Conservation (phyloP, 2,113 vertebrate genomes). For the cattle (Bos taurus) region ARS-UCD2.0 NC_037342.1:63463001-63463500, state of each 20-base stretch:
- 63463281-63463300: not conserved
- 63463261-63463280: not conserved
- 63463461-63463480: not conserved
- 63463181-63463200: not conserved
- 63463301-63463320: not conserved
- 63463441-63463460: not conserved
- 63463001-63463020: not conserved
- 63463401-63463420: not conserved
- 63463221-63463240: not conserved
- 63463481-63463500: not conserved
- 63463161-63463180: not conserved
- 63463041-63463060: not conserved
- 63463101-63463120: not conserved
- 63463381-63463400: not conserved
- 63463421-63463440: not conserved
- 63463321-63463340: not conserved
- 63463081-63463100: not conserved
- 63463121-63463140: not conserved
- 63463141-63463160: not conserved
- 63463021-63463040: not conserved
- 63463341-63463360: not conserved
- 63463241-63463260: not conserved
- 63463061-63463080: not conserved
- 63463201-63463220: not conserved
- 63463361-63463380: not conserved